Evolutionary conservation across 2,888 invertebrate species (phyloP), one percentile per base, ranked within the genome.

Genomic region (Scrobipalpa costella): DNA sequence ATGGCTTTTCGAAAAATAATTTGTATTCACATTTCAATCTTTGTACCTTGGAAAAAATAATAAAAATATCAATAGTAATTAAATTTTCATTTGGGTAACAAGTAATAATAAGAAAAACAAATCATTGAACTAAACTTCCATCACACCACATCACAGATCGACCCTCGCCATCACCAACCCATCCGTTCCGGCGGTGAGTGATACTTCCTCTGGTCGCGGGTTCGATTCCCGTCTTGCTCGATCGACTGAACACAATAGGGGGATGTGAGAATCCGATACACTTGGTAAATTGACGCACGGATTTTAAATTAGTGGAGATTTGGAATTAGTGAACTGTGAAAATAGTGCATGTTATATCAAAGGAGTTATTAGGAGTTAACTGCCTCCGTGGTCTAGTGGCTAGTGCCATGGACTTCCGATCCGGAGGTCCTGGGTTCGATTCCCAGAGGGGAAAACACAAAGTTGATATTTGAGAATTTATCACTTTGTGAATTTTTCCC

Each of bases 151-250:
- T 55, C 27, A 19, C 19, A 15, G 15, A 49, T 7, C 55, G n/a
- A 13, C 33, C 34, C 34, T n/a, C 55, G 33, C 27, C 13, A 17
- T 13, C 8, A n/a, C n/a, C 34, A 33, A 15, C 13, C 7, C 33
- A 55, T 15, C n/a, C 55, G 55, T 33, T 55, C 55, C 34, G 55
- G 34, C 15, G 33, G n/a, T 15, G 34, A 55, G 55, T 55, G 60
- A 60, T 60, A 60, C 60, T 60, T 60, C 60, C 60, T 47, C 33
- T 7, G 62, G 63, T 36, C 57, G 0, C 49, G 1, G 19, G 49
- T 57, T 63, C 58, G 59, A 61, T 61, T 34, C 60, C 59, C 60
- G 60, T 60, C 47, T 9, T 17, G 38, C 38, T 27, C 60, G 21
- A 60, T 49, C 21, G 60, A 9, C 34, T 34, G 15, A 15, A 33